Base-by-base conservation (phyloP, 2,113 vertebrate species). In the Fukomys damarensis region DNA sequence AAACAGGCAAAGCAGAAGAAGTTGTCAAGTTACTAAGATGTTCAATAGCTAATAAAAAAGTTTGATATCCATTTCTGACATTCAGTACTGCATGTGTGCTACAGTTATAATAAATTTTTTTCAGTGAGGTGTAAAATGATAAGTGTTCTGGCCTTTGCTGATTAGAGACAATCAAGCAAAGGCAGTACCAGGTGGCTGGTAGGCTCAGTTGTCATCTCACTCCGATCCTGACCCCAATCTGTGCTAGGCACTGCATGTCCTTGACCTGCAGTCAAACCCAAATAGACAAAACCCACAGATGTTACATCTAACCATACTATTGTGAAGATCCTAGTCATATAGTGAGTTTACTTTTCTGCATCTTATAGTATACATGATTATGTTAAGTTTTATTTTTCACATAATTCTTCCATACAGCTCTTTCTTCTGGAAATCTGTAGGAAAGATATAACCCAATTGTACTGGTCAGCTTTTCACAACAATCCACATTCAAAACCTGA, bases 271-370 rank as follows among this genome's bases (percentile, higher is more conserved):
- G 10, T 72, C 61, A 56, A 94, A 88, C 38, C 5, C 68, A 61
- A 89, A 46, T 59, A 58, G 35, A 32, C 7, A 81, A 89, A 63
- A 49, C 30, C 30, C 19, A 22, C 8, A 6, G 68, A 52, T 32
- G 26, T 43, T 83, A 79, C 77, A 81, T 43, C 59, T 83, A 43
- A 41, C 63, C 41, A n/a, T 38, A 46, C 46, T 8, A 87, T 86
- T 89, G 49, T 90, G 22, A 91, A 76, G n/a, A 79, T 59, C 65
- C 26, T 95, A 77, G 54, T 9, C 7, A 65, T 17, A 52, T 16
- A 19, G 54, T 85, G 13, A 86, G 8, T 54, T 95, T 86, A 91
- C 58, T 95, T 82, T 74, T 80, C 17, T 61, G n/a, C 32, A 92
- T 85, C 61, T 72, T 91, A 2, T 43, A 85, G 22, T 35, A 32